Evolutionary conservation across 37 sponge, comb jelly and placozoan genomes (phyloP).

Genomic region (Cladorhizidae sp.): DNA sequence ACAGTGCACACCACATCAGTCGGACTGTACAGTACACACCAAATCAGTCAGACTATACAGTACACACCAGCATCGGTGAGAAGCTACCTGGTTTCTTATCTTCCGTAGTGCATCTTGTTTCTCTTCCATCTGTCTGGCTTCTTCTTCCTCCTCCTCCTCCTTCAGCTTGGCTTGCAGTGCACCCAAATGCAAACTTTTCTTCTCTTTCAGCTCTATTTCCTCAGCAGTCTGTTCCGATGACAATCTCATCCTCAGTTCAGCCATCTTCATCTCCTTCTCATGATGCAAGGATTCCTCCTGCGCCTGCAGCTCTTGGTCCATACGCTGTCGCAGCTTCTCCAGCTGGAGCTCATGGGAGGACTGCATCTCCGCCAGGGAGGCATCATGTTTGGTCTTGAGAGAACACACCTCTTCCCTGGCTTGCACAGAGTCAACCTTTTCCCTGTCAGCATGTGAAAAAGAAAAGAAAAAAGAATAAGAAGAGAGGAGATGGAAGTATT

Average conservation of each 20-base stretch:
- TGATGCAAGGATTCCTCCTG: neutral
- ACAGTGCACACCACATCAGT: neutral
- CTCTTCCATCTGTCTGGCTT: slow-evolving; percentile 57
- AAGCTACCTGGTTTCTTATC: slow-evolving; percentile 48
- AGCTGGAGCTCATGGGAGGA: slow-evolving; percentile 36
- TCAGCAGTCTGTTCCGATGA: slow-evolving; percentile 16
- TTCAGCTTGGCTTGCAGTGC: slow-evolving; percentile 30
- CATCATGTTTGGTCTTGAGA: neutral
- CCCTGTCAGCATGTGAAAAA: neutral
- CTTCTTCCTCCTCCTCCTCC: slow-evolving; percentile 71
- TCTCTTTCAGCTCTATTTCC: neutral
- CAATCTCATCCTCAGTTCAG: neutral
- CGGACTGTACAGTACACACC: neutral
- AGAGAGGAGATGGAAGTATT: too few species aligned
- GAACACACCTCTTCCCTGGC: neutral
- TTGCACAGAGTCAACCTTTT: neutral
- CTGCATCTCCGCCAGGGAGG: neutral
- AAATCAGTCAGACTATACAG: neutral
- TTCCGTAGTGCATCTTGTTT: slow-evolving; percentile 58
- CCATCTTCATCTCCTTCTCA: slow-evolving; percentile 9
- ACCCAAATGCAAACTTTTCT: slow-evolving; percentile 6
- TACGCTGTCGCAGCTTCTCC: slow-evolving; percentile 6
- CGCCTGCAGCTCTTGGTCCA: neutral
- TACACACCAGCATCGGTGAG: neutral
- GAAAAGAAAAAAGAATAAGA: neutral